phyloP scores from a whole-genome alignment of 2,113 vertebrate species.

The Cyprinodon variegatus region DNA sequence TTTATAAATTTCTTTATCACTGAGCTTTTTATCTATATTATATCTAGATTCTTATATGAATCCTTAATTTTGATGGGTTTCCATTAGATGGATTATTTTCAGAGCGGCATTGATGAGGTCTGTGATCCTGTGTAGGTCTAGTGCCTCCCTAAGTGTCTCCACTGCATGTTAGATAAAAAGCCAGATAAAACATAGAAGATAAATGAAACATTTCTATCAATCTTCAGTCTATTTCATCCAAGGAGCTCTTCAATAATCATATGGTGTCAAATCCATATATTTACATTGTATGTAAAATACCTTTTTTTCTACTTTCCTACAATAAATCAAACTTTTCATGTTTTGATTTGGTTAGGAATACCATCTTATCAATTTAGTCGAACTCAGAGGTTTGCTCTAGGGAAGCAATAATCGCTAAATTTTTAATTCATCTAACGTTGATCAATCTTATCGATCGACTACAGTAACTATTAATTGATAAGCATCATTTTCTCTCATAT shows the following conservation, averaged over 20 bases:
- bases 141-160: not conserved
- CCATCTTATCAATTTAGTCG: not conserved
- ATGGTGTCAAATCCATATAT: too few species aligned
- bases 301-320: too few species aligned
- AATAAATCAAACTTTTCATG: too few species aligned
- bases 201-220: not conserved
- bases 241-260: too few species aligned
- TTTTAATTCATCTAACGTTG: too few species aligned
- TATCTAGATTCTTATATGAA: too few species aligned
- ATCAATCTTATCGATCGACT: too few species aligned
- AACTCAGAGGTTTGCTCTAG: not conserved
- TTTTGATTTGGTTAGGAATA: too few species aligned
- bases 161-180: not conserved
- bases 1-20: constrained; percentile 41
- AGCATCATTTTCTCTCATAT: too few species aligned
- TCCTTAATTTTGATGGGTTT: not conserved
- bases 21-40: not conserved
- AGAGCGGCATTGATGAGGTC: not conserved
- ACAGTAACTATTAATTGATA: too few species aligned
- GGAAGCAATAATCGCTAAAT: too few species aligned
- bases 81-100: not conserved
- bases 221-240: not conserved
- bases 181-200: not conserved
- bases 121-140: not conserved
- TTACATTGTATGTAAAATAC: too few species aligned